Percentiles rank a stretch among this genome's conserved stretches.
Evolutionary conservation across 2,797 vertebrate species (phyloP).

Genomic region (Lepilemur ruficaudatus): DNA sequence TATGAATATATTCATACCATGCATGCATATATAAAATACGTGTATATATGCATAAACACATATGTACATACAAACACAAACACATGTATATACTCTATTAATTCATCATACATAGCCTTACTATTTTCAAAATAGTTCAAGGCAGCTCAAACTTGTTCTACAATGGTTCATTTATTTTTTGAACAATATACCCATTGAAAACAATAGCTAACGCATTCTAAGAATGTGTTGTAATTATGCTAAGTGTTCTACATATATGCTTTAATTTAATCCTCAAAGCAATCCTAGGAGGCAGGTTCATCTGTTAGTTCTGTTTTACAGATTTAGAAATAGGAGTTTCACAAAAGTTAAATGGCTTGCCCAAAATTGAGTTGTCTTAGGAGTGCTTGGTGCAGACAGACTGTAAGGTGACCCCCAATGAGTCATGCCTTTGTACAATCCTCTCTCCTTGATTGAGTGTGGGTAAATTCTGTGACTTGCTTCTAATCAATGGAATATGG

Average conservation of each 20-base stretch:
- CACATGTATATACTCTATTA: background rate
- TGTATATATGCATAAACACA: background rate
- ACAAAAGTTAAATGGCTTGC: background rate
- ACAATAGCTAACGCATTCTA: background rate
- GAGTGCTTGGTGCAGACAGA: accelerated
- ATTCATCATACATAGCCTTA: background rate
- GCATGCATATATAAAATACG: background rate
- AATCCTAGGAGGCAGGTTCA: background rate
- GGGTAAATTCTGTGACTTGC: background rate
- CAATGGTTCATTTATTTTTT: background rate
- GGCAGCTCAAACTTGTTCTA: background rate
- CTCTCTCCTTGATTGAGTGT: background rate
- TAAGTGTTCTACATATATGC: background rate
- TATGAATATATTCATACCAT: background rate
- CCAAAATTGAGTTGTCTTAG: background rate
- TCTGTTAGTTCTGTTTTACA: background rate
- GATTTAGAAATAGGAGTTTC: background rate
- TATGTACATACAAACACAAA: background rate
- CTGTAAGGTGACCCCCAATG: background rate
- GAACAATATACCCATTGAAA: background rate
- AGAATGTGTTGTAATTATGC: background rate
- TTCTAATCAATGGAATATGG: background rate
- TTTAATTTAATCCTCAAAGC: background rate
- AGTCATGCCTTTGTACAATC: background rate
- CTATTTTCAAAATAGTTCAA: background rate